Evolutionary conservation across 2,888 invertebrate genomes (phyloP), one percentile per base, ranked within the genome.

Genomic region (Panopea generosa): DNA sequence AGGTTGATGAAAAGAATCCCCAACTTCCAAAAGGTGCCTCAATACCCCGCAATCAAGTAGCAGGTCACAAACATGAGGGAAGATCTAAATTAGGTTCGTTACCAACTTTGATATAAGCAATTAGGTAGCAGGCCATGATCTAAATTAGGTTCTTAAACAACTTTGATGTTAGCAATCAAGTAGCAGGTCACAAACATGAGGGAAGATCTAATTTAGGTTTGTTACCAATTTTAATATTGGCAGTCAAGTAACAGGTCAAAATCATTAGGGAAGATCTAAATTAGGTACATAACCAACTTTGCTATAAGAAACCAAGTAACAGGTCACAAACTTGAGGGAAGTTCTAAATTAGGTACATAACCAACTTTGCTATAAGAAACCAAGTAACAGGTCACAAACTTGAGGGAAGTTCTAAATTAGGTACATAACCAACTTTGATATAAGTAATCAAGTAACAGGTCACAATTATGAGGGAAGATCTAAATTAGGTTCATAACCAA

Each of bases 11-110:
- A 26, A 81, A 81, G 40, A 53, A 72, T n/a, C 72, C 74, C 47
- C 81, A 77, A 33, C 68, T 81, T 59, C 81, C 81, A 33, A 77
- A 77, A 62, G 81, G 81, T 24, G 77, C 77, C 18, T 53, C 71
- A 16, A 71, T 81, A 69, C 81, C 81, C 33, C 74, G 77, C 14
- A 84, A 81, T 55, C 85, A 85, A 62, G 85, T 85, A 40, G 85
- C 85, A 26, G 85, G 85, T 45, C 85, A 85, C 57, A 84, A 85
- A 75, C 82, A 83, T 55, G 84, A 85, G 63, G 85, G 85, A 11
- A 77, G 74, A 29, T 66, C 77, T 29, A 82, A 85, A 69, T 59
- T 84, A 78, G 85, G 85, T 84, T 66, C 59, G 75, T 49, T 18
- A 29, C 18, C 9, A 9, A n/a, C 24, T 52, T 67, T 14, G 66